phyloP scores from a whole-genome alignment of 2,888 invertebrate genomes.

The Erebia palarica region DNA sequence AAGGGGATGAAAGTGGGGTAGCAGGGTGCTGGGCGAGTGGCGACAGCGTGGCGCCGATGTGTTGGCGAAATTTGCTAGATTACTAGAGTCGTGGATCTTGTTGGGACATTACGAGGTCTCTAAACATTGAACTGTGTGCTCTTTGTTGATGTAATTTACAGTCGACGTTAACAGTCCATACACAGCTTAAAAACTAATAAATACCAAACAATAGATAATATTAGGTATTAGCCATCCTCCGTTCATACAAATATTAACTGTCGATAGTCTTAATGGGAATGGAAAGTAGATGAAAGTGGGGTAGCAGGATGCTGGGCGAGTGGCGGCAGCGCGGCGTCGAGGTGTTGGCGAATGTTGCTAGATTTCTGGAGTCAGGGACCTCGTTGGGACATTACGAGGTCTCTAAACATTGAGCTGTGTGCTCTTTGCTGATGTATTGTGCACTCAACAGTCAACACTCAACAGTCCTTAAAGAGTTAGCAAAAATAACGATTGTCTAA shows the following conservation, averaged over 20 bases:
- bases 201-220: too few species aligned
- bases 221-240: too few species aligned
- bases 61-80: constrained; percentile 20
- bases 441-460: too few species aligned
- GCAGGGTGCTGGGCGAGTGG: constrained; percentile 11
- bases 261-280: neutral
- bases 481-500: too few species aligned
- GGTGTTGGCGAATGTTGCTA: constrained; percentile 2
- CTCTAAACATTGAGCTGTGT: neutral
- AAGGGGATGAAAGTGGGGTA: constrained; percentile 23
- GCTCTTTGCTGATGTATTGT: neutral
- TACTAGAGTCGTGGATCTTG: neutral
- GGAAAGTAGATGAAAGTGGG: neutral
- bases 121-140: neutral
- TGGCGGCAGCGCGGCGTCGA: constrained; percentile 43
- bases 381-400: neutral
- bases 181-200: too few species aligned
- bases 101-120: neutral
- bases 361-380: constrained; percentile 3
- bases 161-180: too few species aligned
- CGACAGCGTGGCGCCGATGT: constrained; percentile 43
- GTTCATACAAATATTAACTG: too few species aligned
- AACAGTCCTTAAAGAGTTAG: too few species aligned
- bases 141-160: too few species aligned
- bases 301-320: constrained; percentile 19